Percentiles rank a stretch among this genome's conserved stretches.
Evolutionary conservation across 2,888 invertebrate species (phyloP).

Genomic region (Pseudanteris insignis): DNA sequence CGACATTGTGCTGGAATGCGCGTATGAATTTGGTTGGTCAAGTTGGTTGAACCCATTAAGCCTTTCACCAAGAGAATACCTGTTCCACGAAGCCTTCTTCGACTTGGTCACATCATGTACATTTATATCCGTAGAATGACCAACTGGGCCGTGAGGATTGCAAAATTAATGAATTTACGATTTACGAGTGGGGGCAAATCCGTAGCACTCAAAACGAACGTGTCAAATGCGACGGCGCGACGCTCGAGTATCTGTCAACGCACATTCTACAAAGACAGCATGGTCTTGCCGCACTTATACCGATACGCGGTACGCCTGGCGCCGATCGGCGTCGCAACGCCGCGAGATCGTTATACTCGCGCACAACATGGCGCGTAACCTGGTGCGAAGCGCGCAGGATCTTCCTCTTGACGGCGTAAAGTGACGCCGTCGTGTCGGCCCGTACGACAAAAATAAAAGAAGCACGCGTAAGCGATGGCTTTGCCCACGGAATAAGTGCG

Average conservation of each 20-base stretch:
- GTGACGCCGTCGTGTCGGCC: conserved; percentile 3
- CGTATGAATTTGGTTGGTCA: no score
- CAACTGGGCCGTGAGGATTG: no score
- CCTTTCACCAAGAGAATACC: no score
- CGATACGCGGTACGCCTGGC: conserved; percentile 7
- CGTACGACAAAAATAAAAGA: conserved; percentile 3
- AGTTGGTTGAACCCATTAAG: no score
- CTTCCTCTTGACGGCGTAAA: background rate
- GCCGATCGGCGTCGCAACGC: conserved; percentile 14
- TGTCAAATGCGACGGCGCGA: conserved; percentile 54
- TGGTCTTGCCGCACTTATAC: conserved; percentile 35
- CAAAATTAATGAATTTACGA: no score
- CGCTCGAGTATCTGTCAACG: conserved; percentile 59
- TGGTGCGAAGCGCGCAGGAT: background rate
- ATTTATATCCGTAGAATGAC: no score
- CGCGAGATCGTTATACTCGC: conserved; percentile 6
- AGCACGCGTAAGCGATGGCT: conserved; percentile 15
- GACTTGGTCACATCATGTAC: no score
- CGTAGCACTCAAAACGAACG: no score
- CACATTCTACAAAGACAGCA: conserved; percentile 59
- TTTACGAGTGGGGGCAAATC: conserved; percentile 5
- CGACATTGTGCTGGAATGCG: no score
- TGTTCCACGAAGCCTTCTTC: no score
- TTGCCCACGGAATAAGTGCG: conserved; percentile 19
- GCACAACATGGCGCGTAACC: conserved; percentile 21